These are phyloP conservation scores for Poecile atricapillus DNA, from an alignment of 2,113 vertebrate species.

Conservation along the genomic window DNA sequence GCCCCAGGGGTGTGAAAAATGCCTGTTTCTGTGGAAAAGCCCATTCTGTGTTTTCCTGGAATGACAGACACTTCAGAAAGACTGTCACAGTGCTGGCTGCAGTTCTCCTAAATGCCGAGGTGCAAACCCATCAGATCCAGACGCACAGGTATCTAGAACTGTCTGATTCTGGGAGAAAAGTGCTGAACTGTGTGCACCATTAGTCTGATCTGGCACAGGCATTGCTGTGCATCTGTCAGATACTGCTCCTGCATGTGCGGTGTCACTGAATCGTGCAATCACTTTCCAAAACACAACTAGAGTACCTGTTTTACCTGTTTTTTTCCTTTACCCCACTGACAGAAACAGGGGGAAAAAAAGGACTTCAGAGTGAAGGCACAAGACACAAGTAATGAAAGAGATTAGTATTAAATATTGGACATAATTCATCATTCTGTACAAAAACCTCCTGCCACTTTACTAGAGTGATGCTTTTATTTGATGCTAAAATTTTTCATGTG, in stretches of 20 bases:
- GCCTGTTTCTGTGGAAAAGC: not conserved
- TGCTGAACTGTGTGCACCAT: not conserved
- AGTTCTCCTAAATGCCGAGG: not conserved
- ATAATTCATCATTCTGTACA: not conserved
- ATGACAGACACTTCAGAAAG: not conserved
- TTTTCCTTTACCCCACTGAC: not conserved
- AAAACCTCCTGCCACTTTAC: not conserved
- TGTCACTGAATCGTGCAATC: not conserved
- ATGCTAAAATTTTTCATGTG: not conserved
- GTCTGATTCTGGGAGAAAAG: not conserved
- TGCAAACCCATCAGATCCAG: not conserved
- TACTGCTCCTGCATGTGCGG: not conserved
- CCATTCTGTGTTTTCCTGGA: not conserved
- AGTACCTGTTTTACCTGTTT: not conserved
- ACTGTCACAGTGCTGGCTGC: not conserved
- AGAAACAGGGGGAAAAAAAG: not conserved
- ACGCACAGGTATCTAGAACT: not conserved
- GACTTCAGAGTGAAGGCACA: not conserved
- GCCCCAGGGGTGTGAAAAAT: not conserved
- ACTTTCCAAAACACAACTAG: not conserved
- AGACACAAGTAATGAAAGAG: not conserved
- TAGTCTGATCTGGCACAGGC: not conserved
- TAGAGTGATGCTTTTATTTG: slow-evolving; percentile 1
- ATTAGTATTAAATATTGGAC: slow-evolving; percentile 31
- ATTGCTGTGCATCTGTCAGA: not conserved